phyloP scores from a whole-genome alignment of 1,140 invertebrate species.

The Piezodorus guildinii region DNA sequence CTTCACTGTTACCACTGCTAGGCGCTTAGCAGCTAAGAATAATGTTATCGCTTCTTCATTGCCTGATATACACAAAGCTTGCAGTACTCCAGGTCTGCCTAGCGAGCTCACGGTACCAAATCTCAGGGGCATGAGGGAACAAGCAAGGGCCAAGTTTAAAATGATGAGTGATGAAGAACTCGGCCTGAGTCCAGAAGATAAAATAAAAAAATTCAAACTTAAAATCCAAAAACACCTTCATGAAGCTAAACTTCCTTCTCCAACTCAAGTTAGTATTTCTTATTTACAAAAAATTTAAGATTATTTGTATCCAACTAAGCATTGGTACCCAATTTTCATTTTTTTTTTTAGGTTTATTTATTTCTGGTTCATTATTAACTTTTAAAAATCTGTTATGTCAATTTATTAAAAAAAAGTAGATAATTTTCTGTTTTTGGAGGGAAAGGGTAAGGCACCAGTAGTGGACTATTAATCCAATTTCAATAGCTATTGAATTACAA shows the following conservation, averaged over 20 bases:
- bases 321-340: too few species aligned
- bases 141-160: conserved; percentile 47
- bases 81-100: conserved; percentile 30
- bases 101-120: conserved; percentile 37
- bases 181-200: conserved; percentile 58
- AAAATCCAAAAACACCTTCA: conserved; percentile 32
- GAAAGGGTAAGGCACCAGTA: too few species aligned
- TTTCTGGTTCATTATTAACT: too few species aligned
- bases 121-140: conserved; percentile 43
- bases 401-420: too few species aligned
- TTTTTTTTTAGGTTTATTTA: too few species aligned
- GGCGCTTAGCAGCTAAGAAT: neutral
- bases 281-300: too few species aligned
- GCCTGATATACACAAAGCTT: conserved; percentile 31
- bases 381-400: too few species aligned
- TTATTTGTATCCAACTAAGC: too few species aligned
- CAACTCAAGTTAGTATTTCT: conserved; percentile 2
- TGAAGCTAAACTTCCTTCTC: conserved; percentile 10
- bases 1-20: conserved; percentile 18
- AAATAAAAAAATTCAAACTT: conserved; percentile 42
- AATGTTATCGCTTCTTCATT: conserved; percentile 32
- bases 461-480: too few species aligned
- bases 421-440: too few species aligned
- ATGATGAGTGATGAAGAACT: conserved; percentile 59
- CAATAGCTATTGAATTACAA: too few species aligned